Evolutionary conservation across 2,113 vertebrate genomes (phyloP).

Genomic region (Clarias macrocephalus): DNA sequence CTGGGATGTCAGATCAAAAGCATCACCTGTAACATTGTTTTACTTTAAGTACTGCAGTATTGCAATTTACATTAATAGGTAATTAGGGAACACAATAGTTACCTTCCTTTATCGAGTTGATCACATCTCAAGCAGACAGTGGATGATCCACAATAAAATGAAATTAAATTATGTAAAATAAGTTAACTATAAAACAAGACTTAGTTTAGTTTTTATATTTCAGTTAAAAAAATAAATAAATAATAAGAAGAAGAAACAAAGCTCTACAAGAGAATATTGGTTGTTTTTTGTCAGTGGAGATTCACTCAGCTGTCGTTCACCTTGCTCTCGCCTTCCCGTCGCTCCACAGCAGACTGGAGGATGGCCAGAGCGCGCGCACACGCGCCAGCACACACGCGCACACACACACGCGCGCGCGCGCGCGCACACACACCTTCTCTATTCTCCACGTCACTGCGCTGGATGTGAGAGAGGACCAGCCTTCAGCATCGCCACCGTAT

Average conservation of each 20-base stretch:
- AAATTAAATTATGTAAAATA: not conserved
- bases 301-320: constrained; percentile 2
- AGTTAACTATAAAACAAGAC: not conserved
- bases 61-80: not conserved
- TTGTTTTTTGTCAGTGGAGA: not conserved
- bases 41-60: not conserved
- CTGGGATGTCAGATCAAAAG: not conserved
- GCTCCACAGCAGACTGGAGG: constrained; percentile 10
- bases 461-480: constrained; percentile 13
- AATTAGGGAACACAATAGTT: constrained; percentile 1
- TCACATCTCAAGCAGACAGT: constrained; percentile 38
- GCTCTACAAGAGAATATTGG: not conserved
- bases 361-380: not conserved
- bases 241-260: not conserved
- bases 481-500: too few relatives aligned
- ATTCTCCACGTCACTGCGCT: constrained; percentile 9
- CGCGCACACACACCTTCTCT: constrained; percentile 3
- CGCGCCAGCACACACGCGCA: not conserved
- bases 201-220: not conserved
- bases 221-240: not conserved
- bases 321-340: not conserved
- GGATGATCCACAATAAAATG: not conserved
- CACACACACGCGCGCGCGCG: not conserved
- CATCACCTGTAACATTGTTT: not conserved
- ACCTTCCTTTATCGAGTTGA: constrained; percentile 32